Conservation (phyloP, 2,113 vertebrate genomes). For the Abramis brama region DNA sequence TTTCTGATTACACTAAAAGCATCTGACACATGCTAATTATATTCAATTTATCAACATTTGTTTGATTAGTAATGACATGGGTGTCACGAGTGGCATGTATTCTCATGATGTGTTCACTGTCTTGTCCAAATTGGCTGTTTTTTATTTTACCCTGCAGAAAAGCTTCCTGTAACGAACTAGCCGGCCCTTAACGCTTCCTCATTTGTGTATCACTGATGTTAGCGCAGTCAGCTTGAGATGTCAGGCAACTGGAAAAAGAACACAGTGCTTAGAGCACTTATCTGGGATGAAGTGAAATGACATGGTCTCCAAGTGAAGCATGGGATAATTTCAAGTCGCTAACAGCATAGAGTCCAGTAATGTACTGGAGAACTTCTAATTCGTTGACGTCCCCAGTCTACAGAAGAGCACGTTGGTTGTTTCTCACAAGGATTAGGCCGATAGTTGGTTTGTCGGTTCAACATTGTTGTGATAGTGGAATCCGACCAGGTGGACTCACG, state of each 20-base stretch:
- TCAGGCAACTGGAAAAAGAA: slow-evolving; percentile 40
- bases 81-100: slow-evolving; percentile 71
- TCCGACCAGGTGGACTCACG: slow-evolving; percentile 45
- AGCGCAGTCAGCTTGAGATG: slow-evolving; percentile 33
- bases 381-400: not conserved
- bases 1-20: slow-evolving; percentile 77
- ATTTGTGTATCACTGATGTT: slow-evolving; percentile 39
- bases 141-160: slow-evolving; percentile 48
- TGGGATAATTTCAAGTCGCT: slow-evolving; percentile 40
- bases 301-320: slow-evolving; percentile 38
- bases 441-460: slow-evolving; percentile 3
- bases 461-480: slow-evolving; percentile 11
- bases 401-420: not conserved
- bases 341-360: slow-evolving; percentile 18
- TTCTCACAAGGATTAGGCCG: slow-evolving; percentile 31
- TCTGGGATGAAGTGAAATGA: slow-evolving; percentile 24
- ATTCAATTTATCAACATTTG: slow-evolving; percentile 76
- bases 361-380: slow-evolving; percentile 24
- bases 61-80: slow-evolving; percentile 80
- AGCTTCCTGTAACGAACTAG: slow-evolving; percentile 53
- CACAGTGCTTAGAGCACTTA: slow-evolving; percentile 35
- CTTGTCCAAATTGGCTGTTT: slow-evolving; percentile 54
- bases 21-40: slow-evolving; percentile 79
- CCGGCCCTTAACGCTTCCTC: slow-evolving; percentile 41
- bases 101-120: slow-evolving; percentile 54